Evolutionary conservation across 2,797 vertebrate genomes (phyloP).

Genomic region (Pteropus rufus): DNA sequence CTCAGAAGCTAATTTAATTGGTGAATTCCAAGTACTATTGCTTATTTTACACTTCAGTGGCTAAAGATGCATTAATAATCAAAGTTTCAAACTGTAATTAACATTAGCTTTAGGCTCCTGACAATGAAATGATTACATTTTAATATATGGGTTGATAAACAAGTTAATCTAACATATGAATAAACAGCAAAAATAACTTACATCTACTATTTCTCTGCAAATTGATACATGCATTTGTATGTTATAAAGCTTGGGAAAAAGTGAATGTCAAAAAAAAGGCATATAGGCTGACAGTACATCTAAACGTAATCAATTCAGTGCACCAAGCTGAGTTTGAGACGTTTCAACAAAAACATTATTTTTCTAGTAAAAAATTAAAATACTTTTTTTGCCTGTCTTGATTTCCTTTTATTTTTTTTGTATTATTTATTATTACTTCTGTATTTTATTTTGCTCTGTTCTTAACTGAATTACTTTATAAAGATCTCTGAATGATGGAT

Average conservation of each 20-base stretch:
- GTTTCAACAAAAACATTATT: neutral
- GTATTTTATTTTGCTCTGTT: neutral
- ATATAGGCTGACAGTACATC: neutral
- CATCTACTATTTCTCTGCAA: constrained; percentile 71
- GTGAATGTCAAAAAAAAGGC: neutral
- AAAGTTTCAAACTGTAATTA: constrained; percentile 86
- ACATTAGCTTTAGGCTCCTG: constrained; percentile 82
- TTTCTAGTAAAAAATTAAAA: constrained; percentile 44
- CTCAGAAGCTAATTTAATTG: constrained; percentile 85
- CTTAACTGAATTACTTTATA: neutral
- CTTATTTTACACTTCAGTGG: constrained; percentile 88
- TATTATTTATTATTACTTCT: neutral
- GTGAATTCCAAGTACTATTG: constrained; percentile 85
- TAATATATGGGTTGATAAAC: constrained; percentile 84
- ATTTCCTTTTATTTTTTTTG: constrained; percentile 2
- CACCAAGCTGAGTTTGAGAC: neutral
- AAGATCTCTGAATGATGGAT: neutral
- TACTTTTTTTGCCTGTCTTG: neutral
- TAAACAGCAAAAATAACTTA: constrained; percentile 69
- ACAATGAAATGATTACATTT: constrained; percentile 84
- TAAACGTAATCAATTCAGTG: neutral
- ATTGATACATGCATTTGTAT: constrained; percentile 73
- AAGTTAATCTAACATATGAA: constrained; percentile 80
- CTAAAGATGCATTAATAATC: constrained; percentile 88
- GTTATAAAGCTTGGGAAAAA: constrained; percentile 46